These are phyloP conservation scores for Trididemnum miniatum DNA, from an alignment of 23 tunicate genomes.

Conservation along the genomic window DNA sequence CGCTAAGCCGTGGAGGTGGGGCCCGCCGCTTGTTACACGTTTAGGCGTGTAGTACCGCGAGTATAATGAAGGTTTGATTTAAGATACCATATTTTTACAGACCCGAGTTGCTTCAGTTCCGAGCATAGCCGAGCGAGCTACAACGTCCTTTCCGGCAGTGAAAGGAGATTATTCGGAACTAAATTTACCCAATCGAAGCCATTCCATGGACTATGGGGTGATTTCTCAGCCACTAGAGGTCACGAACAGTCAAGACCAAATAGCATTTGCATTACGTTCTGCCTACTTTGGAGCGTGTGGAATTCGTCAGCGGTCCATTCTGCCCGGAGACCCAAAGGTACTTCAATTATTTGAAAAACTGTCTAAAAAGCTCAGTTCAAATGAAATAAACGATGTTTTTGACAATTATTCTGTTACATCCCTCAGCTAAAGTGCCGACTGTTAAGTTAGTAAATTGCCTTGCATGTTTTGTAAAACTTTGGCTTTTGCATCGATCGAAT, in stretches of 20 bases:
- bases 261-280: slow-evolving; percentile 51
- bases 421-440: too few species aligned
- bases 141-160: neutral
- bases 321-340: slow-evolving; percentile 75
- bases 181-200: slow-evolving; percentile 16
- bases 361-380: too few species aligned
- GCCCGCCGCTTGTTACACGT: too few species aligned
- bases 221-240: slow-evolving; percentile 57
- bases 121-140: neutral
- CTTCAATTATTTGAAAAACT: too few species aligned
- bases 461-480: too few species aligned
- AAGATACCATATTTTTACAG: neutral
- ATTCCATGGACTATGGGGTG: slow-evolving; percentile 55
- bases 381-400: too few species aligned
- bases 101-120: neutral
- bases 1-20: too few species aligned
- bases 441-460: too few species aligned
- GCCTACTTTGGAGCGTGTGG: slow-evolving; percentile 53
- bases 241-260: slow-evolving; percentile 36
- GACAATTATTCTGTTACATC: too few species aligned
- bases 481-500: too few species aligned
- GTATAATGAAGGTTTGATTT: too few species aligned
- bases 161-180: neutral
- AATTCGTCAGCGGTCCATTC: slow-evolving; percentile 38
- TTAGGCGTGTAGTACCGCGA: too few species aligned